Percentiles rank a stretch among this genome's conserved stretches.
phyloP scores from a whole-genome alignment of 2,797 vertebrate species.

The Allobates femoralis region DNA sequence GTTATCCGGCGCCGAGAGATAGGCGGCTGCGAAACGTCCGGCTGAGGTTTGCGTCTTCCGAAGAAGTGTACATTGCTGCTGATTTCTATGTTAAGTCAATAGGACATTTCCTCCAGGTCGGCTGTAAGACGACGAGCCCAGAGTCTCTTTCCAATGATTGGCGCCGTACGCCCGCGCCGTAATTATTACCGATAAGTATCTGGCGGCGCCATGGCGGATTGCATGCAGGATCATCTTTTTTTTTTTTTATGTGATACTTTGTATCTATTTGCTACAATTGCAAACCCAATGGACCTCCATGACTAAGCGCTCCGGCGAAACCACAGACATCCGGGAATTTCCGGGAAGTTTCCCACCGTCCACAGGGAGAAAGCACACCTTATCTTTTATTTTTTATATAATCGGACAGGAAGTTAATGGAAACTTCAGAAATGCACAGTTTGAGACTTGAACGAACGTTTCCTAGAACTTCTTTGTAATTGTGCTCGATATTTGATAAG shows the following conservation, averaged over 20 bases:
- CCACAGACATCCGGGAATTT: neutral
- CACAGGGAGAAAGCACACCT: neutral
- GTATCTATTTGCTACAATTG: neutral
- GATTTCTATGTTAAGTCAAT: slow-evolving; percentile 25
- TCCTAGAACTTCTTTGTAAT: slow-evolving; percentile 48
- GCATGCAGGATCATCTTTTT: neutral
- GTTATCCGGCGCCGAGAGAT: neutral
- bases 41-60: slow-evolving; percentile 43
- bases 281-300: neutral
- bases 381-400: neutral
- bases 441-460: slow-evolving; percentile 1
- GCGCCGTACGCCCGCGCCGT: neutral
- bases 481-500: slow-evolving; percentile 52
- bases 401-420: neutral
- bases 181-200: neutral
- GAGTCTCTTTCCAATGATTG: slow-evolving; percentile 4
- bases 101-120: neutral
- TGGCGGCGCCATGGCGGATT: neutral
- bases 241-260: slow-evolving; percentile 4
- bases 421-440: slow-evolving; percentile 21
- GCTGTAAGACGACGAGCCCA: neutral
- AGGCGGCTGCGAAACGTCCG: neutral
- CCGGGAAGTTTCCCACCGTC: neutral
- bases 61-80: slow-evolving; percentile 37
- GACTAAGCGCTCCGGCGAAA: neutral